Evolutionary conservation across 2,797 vertebrate species (phyloP).

Genomic region (Ptychadena robeensis): DNA sequence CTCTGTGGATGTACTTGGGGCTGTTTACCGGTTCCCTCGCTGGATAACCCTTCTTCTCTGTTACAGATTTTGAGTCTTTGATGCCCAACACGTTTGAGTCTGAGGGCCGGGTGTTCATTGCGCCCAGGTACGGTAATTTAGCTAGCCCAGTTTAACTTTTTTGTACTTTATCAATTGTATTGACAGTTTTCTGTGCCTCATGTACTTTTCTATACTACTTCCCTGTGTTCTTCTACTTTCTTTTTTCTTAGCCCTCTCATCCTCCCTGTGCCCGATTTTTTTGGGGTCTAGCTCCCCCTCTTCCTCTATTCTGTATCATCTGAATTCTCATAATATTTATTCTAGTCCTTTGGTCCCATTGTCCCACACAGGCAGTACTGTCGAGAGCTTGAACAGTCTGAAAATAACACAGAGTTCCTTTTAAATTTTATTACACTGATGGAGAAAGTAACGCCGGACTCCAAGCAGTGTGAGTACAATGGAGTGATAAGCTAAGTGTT

Average conservation of each 20-base stretch:
- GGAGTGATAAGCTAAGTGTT: not conserved
- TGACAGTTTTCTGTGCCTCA: not conserved
- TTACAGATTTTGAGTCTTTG: slow-evolving; percentile 99
- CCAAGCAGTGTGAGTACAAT: slow-evolving; percentile 92
- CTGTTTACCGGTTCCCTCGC: slow-evolving; percentile 62
- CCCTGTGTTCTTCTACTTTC: not conserved
- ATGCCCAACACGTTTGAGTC: slow-evolving; percentile 99
- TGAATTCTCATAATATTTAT: not conserved
- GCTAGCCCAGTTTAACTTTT: not conserved
- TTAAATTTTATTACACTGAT: slow-evolving; percentile 98
- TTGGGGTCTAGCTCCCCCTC: not conserved
- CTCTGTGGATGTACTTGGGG: slow-evolving; percentile 6
- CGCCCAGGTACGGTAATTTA: slow-evolving; percentile 93
- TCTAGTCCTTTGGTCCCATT: slow-evolving; percentile 17
- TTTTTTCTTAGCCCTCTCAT: not conserved
- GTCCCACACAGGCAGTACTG: slow-evolving; percentile 91
- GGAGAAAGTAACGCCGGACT: slow-evolving; percentile 99
- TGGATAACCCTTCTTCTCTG: slow-evolving; percentile 96
- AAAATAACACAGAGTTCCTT: slow-evolving; percentile 98
- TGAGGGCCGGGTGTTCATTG: slow-evolving; percentile 99
- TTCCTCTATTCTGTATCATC: too few species aligned
- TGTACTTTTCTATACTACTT: not conserved
- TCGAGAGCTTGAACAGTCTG: slow-evolving; percentile 95
- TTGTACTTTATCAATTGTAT: not conserved
- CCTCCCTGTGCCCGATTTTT: not conserved